These are phyloP conservation scores for Alectura lathami DNA, from an alignment of 2,113 vertebrate genomes.

Conservation along the genomic window DNA sequence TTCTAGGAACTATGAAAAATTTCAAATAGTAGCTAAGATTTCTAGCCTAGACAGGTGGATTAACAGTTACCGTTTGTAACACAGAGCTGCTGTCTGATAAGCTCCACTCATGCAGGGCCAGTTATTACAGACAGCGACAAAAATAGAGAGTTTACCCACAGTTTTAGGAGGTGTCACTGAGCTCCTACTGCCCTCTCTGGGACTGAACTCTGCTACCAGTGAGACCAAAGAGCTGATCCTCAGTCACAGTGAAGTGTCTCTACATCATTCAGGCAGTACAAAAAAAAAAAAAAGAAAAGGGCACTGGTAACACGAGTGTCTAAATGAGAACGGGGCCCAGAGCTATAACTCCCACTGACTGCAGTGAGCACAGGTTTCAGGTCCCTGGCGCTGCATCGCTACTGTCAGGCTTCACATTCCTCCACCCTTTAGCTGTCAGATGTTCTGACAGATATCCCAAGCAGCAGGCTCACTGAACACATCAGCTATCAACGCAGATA, in stretches of 20 bases:
- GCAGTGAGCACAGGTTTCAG: neutral
- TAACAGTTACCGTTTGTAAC: neutral
- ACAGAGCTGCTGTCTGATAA: neutral
- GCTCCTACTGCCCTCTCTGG: neutral
- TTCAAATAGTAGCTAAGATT: neutral
- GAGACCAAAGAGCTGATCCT: neutral
- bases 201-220: neutral
- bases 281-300: neutral
- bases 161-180: neutral
- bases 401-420: neutral
- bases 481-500: neutral
- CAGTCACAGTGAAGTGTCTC: fast-evolving
- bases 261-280: fast-evolving
- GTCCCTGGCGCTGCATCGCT: neutral
- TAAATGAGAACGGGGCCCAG: neutral
- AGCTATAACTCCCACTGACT: neutral
- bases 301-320: fast-evolving
- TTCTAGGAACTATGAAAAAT: neutral
- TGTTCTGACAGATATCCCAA: neutral
- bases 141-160: fast-evolving
- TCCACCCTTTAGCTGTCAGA: neutral
- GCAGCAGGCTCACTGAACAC: slow-evolving; percentile 39
- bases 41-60: neutral
- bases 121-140: no score
- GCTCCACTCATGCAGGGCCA: neutral